Evolutionary conservation across 2,797 vertebrate species (phyloP), one percentile per base, ranked within the genome.

Genomic region (Notoglanidium macrostoma): DNA sequence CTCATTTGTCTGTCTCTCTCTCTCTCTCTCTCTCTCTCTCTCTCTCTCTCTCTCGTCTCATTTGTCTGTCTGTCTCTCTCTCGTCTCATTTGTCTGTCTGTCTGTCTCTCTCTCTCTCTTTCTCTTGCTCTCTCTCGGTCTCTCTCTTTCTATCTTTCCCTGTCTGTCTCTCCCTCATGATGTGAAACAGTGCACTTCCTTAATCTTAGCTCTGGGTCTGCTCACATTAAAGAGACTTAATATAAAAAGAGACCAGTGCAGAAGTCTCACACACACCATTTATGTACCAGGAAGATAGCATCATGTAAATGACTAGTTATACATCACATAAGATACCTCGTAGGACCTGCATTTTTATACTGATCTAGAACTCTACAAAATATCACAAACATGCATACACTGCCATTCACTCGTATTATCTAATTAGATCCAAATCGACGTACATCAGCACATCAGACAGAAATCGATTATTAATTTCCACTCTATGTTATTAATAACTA

Each of bases 151-250:
- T 46, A 9, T 49, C 23, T 26, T 11, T 2, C 4, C 12, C 11
- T 15, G 7, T 46, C 32, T 44, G 17, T 44, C 7, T 32, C 29
- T 55, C 17, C 55, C 23, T 32, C 9, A 0, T 35, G 74, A 57
- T 57, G 76, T 19, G 51, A 78, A 57, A 55, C 54, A 59, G 54
- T 21, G 9, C 29, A 57, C 88, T 91, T 94, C 92, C 92, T 93
- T 90, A 93, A 92, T 87, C 90, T 93, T 89, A 88, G 9, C 54
- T 57, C 54, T 35, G 90, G 89, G 86, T 88, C 87, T n/a, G 61
- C 84, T 89, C 77, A 90, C 72, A 90, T 94, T 85, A 90, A 90
- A 92, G 89, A 51, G 23, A 85, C 88, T 74, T 92, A 89, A 93
- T 93, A 94, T 91, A 85, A n/a, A 73, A 74, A 54, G 51, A n/a